Evolutionary conservation across 2,113 vertebrate species (phyloP).

Genomic region (Tachuris rubrigastra): DNA sequence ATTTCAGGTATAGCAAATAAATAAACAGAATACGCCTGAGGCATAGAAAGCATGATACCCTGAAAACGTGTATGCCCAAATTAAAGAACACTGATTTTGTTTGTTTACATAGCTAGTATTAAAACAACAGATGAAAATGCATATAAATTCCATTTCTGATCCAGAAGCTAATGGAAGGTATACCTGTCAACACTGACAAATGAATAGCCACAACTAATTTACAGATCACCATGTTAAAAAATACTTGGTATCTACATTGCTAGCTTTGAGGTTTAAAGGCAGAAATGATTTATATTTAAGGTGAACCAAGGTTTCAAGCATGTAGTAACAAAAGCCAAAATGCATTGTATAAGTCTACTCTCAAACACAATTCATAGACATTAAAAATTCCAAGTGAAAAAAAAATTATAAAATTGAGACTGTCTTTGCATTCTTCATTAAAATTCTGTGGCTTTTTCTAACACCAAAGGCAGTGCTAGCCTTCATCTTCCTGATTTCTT

Average conservation of each 20-base stretch:
- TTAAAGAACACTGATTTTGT: not conserved
- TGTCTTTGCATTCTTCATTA: not conserved
- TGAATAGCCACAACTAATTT: conserved; percentile 53
- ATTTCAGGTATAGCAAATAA: not conserved
- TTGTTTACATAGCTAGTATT: conserved; percentile 23
- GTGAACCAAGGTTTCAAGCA: not conserved
- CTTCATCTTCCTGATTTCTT: not conserved
- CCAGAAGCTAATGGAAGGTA: conserved; percentile 57
- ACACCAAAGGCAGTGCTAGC: not conserved
- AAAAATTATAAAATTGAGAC: not conserved
- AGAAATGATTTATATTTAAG: not conserved
- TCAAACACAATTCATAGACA: not conserved
- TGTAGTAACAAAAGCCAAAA: not conserved
- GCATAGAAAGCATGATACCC: not conserved
- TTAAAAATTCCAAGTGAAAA: not conserved
- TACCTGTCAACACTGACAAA: conserved; percentile 67
- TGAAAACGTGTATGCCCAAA: not conserved
- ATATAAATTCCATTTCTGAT: conserved; percentile 42
- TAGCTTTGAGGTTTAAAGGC: not conserved
- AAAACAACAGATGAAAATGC: conserved; percentile 33
- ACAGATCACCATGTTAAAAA: conserved; percentile 38
- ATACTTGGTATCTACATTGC: not conserved
- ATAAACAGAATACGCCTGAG: not conserved
- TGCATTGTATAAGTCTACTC: not conserved
- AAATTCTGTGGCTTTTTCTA: not conserved